Percentiles rank a stretch among this genome's conserved stretches.
phyloP scores from a whole-genome alignment of 2,888 invertebrate species.

The Tanytarsus gracilentus region DNA sequence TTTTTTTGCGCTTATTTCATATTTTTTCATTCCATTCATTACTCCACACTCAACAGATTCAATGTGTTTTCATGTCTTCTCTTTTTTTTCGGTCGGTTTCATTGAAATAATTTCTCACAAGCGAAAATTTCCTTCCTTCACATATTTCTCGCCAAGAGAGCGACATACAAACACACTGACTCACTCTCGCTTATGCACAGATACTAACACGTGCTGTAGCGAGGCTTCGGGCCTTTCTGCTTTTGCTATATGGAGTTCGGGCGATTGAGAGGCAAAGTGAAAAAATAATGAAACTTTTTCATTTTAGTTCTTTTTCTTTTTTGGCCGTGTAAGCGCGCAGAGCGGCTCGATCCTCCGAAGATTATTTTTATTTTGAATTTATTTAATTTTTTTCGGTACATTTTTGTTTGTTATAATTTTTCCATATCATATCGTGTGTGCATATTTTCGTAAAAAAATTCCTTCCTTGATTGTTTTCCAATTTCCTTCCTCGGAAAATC shows the following conservation, averaged over 20 bases:
- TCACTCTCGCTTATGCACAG: constrained; percentile 1
- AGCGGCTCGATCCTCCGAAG: constrained; percentile 24
- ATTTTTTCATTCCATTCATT: constrained; percentile 29
- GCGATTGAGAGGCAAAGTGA: constrained; percentile 27
- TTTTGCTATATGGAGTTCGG: constrained; percentile 10
- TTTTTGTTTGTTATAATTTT: constrained; percentile 13
- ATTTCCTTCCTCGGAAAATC: background rate
- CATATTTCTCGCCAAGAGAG: constrained; percentile 13
- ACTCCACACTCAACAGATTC: constrained; percentile 16
- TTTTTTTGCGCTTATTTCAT: constrained; percentile 27
- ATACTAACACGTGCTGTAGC: constrained; percentile 10
- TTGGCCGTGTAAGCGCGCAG: constrained; percentile 28
- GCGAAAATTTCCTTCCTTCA: constrained; percentile 5
- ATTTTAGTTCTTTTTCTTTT: constrained; percentile 29
- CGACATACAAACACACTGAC: constrained; percentile 16
- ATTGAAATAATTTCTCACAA: constrained; percentile 29
- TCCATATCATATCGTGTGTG: background rate
- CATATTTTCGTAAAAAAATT: background rate
- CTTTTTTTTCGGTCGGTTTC: background rate
- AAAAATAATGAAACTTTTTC: constrained; percentile 29
- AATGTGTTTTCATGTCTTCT: constrained; percentile 2
- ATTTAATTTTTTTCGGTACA: constrained; percentile 11
- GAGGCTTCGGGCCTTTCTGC: constrained; percentile 19
- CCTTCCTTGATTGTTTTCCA: background rate
- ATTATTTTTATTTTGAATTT: constrained; percentile 26